A percentile compares a stretch with the other conserved stretches of the same genome.
These are phyloP conservation scores for Cliona cf. orientalis DNA, from an alignment of 37 sponge, comb jelly and placozoan genomes.

Conservation along the genomic window DNA sequence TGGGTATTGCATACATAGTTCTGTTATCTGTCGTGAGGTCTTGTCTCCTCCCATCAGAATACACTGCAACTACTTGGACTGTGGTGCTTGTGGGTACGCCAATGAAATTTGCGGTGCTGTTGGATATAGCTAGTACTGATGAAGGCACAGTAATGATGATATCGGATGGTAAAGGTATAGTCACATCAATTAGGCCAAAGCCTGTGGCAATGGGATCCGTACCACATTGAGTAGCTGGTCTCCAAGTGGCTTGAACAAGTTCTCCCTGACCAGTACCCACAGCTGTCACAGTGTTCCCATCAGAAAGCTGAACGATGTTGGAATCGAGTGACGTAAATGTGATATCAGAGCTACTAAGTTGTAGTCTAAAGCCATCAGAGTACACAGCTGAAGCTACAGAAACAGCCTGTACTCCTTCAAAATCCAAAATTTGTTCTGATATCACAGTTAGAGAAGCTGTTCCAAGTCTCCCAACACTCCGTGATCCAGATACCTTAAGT, in stretches of 20 bases:
- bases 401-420: constrained; percentile 44
- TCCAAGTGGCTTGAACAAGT: constrained; percentile 51
- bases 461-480: not conserved
- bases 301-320: constrained; percentile 30
- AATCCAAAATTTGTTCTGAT: constrained; percentile 44
- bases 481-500: not conserved
- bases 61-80: constrained; percentile 24
- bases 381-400: constrained; percentile 68
- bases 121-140: constrained; percentile 6
- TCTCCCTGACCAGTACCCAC: constrained; percentile 33
- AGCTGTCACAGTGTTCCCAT: constrained; percentile 14
- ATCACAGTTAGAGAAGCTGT: not conserved
- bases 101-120: constrained; percentile 20
- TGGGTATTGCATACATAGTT: constrained; percentile 17
- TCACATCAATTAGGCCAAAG: constrained; percentile 9
- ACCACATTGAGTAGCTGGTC: constrained; percentile 2
- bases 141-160: constrained; percentile 9
- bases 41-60: constrained; percentile 10
- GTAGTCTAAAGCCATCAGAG: constrained; percentile 54
- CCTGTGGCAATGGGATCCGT: constrained; percentile 17
- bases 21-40: constrained; percentile 49
- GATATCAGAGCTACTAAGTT: constrained; percentile 23
- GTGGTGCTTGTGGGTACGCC: constrained; percentile 22
- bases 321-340: constrained; percentile 31
- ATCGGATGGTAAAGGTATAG: constrained; percentile 16